A percentile compares a stretch with the other conserved stretches of the same genome.
Evolutionary conservation across 2,888 invertebrate genomes (phyloP).

Genomic region (Zygogramma bicolorata): DNA sequence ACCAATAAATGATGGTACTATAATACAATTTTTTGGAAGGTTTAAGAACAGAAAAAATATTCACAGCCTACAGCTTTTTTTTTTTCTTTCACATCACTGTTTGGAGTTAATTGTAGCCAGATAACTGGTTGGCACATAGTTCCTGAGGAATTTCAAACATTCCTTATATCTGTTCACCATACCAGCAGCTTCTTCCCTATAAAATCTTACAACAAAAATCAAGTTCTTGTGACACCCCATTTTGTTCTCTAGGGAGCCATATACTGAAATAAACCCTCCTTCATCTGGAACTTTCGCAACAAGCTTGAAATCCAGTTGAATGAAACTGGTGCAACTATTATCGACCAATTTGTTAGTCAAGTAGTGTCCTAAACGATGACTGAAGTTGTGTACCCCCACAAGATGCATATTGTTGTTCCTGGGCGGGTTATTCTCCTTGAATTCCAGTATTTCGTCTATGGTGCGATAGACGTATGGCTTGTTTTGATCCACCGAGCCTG

Average conservation of each 20-base stretch:
- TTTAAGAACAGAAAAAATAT: too few species aligned
- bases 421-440: conserved; percentile 15
- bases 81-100: not conserved
- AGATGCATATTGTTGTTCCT: conserved; percentile 31
- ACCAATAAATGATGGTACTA: too few species aligned
- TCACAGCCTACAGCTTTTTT: not conserved
- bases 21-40: too few species aligned
- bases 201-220: conserved; percentile 33
- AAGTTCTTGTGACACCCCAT: not conserved
- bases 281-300: conserved; percentile 17
- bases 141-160: conserved; percentile 23
- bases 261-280: conserved; percentile 28
- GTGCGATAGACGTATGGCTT: conserved; percentile 33
- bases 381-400: conserved; percentile 25
- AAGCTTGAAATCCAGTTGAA: conserved; percentile 31
- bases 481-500: conserved; percentile 13
- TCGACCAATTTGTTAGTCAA: conserved; percentile 5
- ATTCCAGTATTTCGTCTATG: conserved; percentile 27
- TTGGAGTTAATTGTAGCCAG: not conserved
- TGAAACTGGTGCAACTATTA: not conserved
- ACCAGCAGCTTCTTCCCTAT: conserved; percentile 25
- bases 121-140: conserved; percentile 29
- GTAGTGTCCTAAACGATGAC: conserved; percentile 15
- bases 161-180: conserved; percentile 27
- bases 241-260: conserved; percentile 30